Evolutionary conservation across 2,113 vertebrate species (phyloP).

Genomic region (Apus apus): DNA sequence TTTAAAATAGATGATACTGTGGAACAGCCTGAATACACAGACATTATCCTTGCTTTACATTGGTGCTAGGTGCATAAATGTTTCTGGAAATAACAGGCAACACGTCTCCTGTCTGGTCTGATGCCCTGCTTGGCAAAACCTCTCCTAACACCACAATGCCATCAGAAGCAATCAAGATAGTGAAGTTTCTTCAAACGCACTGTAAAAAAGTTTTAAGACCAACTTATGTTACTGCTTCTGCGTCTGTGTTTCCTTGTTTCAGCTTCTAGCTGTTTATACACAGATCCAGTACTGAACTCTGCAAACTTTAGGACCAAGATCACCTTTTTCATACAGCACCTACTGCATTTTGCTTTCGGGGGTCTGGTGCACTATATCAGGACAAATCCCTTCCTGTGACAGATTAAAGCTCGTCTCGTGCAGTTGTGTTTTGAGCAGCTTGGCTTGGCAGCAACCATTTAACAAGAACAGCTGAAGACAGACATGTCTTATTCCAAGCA

Average conservation of each 20-base stretch:
- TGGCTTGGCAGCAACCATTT: background rate
- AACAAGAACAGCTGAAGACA: background rate
- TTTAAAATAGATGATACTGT: background rate
- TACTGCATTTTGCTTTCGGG: background rate
- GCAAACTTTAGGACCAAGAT: background rate
- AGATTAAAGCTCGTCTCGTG: background rate
- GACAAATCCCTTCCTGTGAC: background rate
- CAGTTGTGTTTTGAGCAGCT: background rate
- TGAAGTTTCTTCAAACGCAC: background rate
- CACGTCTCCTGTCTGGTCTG: background rate
- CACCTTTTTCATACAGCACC: background rate
- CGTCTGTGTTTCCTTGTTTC: background rate
- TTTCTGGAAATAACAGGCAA: background rate
- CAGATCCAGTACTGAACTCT: background rate
- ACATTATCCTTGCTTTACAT: background rate
- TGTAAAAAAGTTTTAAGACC: rapidly evolving
- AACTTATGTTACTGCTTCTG: background rate
- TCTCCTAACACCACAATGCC: background rate
- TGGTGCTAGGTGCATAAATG: background rate
- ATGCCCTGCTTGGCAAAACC: background rate
- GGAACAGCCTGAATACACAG: background rate
- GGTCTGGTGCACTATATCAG: background rate
- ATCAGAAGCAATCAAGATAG: background rate
- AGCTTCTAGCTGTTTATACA: background rate
- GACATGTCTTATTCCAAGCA: background rate